A percentile compares a stretch with the other conserved stretches of the same genome.
Evolutionary conservation across 2,113 vertebrate species (phyloP).

Genomic region (Amphilophus citrinellus): DNA sequence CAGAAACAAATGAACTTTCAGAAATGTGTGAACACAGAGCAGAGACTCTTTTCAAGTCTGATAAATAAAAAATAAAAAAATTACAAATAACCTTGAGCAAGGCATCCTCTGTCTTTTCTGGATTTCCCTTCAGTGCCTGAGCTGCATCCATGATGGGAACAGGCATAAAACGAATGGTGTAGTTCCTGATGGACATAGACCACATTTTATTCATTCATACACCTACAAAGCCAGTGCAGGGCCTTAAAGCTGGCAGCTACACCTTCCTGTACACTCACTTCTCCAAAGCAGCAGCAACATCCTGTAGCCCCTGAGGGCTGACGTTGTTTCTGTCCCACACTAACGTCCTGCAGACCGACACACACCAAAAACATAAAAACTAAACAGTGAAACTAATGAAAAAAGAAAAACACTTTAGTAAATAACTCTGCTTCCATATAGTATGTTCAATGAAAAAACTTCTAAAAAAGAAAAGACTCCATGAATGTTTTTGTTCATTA

Average conservation of each 20-base stretch:
- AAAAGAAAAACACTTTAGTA: background rate
- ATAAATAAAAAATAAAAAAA: background rate
- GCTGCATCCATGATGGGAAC: constrained; percentile 96
- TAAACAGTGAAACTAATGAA: fast-evolving
- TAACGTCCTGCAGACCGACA: constrained; percentile 85
- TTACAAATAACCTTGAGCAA: constrained; percentile 87
- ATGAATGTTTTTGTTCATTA: background rate
- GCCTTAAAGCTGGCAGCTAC: background rate
- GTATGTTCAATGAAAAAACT: fast-evolving
- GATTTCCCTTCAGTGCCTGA: constrained; percentile 93
- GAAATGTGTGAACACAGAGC: background rate
- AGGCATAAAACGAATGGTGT: constrained; percentile 96
- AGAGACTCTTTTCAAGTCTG: fast-evolving
- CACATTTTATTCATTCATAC: background rate
- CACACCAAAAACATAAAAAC: background rate
- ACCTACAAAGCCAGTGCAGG: background rate
- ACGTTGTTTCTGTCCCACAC: constrained; percentile 96
- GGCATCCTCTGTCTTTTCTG: constrained; percentile 96
- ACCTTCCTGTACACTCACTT: constrained; percentile 80
- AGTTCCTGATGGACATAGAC: constrained; percentile 84
- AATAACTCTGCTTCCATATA: background rate
- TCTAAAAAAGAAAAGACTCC: fast-evolving
- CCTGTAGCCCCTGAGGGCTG: constrained; percentile 95
- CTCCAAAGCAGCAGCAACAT: constrained; percentile 94
- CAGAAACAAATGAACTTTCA: fast-evolving